Conservation (phyloP, 2,113 vertebrate species). For the Mobula hypostoma region DNA sequence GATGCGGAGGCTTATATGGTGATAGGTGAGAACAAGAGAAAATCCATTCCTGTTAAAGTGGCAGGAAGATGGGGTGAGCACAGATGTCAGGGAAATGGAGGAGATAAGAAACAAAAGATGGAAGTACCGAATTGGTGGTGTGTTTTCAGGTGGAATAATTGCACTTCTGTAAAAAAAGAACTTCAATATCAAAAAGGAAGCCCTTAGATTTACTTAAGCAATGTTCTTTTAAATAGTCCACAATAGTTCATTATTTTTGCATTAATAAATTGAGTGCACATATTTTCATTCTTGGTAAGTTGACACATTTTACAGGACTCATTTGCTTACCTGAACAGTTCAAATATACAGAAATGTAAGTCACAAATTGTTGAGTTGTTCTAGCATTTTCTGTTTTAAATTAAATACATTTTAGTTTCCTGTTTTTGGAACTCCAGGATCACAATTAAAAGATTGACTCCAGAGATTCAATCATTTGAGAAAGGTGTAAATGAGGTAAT, state of each 20-base stretch:
- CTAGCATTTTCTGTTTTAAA: no score
- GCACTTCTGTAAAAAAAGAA: not conserved
- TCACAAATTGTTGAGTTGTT: no score
- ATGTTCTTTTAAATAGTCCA: not conserved
- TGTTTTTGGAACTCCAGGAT: not conserved
- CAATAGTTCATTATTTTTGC: not conserved
- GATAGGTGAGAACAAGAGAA: no score
- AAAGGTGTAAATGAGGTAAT: not conserved
- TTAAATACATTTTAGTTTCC: not conserved
- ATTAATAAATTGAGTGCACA: not conserved
- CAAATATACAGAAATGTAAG: not conserved
- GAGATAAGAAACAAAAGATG: no score
- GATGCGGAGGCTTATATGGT: no score
- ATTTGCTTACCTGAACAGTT: not conserved
- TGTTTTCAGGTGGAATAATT: not conserved
- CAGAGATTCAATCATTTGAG: not conserved
- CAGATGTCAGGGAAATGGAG: no score
- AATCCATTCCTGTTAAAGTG: no score
- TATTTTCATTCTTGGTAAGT: not conserved
- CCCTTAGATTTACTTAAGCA: not conserved
- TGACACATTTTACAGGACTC: not conserved
- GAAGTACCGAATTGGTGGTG: not conserved
- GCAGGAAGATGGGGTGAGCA: no score
- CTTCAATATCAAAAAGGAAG: not conserved
- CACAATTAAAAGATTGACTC: not conserved